phyloP scores from a whole-genome alignment of 2,888 invertebrate genomes.

The Spisula solida region DNA sequence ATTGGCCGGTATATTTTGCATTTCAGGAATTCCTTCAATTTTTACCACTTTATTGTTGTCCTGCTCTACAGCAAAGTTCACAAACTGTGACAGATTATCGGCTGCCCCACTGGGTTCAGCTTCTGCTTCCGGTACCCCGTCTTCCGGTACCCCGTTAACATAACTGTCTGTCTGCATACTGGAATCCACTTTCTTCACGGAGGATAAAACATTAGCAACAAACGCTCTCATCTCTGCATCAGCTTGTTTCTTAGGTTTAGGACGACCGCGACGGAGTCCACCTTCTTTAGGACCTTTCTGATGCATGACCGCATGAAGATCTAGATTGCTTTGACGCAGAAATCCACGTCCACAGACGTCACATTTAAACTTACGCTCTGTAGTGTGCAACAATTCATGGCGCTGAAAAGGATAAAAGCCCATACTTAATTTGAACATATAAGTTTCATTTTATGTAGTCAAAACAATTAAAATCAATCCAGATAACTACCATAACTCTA shows the following conservation, averaged over 20 bases:
- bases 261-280: conserved; percentile 43
- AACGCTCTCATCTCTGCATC: conserved; percentile 68
- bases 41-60: conserved; percentile 36
- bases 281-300: conserved; percentile 57
- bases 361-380: conserved; percentile 67
- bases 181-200: conserved; percentile 65
- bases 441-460: too few relatives aligned
- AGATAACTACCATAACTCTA: too few relatives aligned
- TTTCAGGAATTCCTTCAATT: conserved; percentile 35
- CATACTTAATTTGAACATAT: background rate
- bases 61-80: conserved; percentile 61
- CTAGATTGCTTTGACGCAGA: conserved; percentile 67
- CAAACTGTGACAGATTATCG: conserved; percentile 59
- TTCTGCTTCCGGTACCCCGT: too few relatives aligned
- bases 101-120: background rate
- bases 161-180: conserved; percentile 66
- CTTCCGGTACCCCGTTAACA: conserved; percentile 52
- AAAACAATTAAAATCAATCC: too few relatives aligned
- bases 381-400: conserved; percentile 66
- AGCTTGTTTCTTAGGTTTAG: conserved; percentile 52
- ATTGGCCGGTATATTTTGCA: conserved; percentile 36
- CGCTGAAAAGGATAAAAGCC: conserved; percentile 11
- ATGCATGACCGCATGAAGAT: conserved; percentile 73
- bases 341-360: conserved; percentile 66
- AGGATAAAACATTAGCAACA: conserved; percentile 60